Percentiles rank a stretch among this genome's conserved stretches.
These are phyloP conservation scores for Urophycis tenuis DNA, from an alignment of 2,797 vertebrate genomes.

Conservation along the genomic window DNA sequence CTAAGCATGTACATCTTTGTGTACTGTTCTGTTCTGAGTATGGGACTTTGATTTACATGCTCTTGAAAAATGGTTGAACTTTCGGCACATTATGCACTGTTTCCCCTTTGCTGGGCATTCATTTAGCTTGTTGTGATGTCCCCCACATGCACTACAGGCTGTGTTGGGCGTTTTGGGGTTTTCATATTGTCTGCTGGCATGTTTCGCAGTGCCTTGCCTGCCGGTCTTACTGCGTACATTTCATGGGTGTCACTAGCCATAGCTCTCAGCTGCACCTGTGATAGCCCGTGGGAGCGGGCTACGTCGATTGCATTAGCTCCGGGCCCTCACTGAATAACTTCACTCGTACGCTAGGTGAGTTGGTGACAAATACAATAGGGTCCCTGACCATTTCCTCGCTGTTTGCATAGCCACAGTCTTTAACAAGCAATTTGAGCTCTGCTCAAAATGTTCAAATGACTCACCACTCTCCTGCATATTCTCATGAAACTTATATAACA, in stretches of 20 bases:
- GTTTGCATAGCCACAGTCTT: too few relatives aligned
- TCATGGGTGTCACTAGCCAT: conserved; percentile 14
- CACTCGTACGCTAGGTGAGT: too few relatives aligned
- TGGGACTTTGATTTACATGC: background rate
- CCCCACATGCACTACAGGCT: background rate
- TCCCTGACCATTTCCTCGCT: too few relatives aligned
- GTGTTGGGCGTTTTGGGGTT: background rate
- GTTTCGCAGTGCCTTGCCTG: too few relatives aligned
- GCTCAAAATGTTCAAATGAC: too few relatives aligned
- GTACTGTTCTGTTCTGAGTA: background rate
- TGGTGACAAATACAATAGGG: too few relatives aligned
- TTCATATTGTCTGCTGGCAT: background rate
- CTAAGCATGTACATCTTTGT: background rate
- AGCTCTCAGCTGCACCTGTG: conserved; percentile 8
- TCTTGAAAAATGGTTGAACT: background rate
- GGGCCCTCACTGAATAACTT: too few relatives aligned
- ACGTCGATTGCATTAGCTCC: too few relatives aligned
- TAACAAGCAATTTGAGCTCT: too few relatives aligned
- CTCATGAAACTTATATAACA: background rate
- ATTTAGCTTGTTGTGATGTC: background rate
- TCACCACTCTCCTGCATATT: too few relatives aligned
- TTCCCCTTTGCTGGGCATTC: background rate
- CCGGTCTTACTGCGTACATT: too few relatives aligned
- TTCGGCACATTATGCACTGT: background rate
- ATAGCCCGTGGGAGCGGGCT: too few relatives aligned